Evolutionary conservation across 2,888 invertebrate species (phyloP).

Genomic region (Uropetala carovei): DNA sequence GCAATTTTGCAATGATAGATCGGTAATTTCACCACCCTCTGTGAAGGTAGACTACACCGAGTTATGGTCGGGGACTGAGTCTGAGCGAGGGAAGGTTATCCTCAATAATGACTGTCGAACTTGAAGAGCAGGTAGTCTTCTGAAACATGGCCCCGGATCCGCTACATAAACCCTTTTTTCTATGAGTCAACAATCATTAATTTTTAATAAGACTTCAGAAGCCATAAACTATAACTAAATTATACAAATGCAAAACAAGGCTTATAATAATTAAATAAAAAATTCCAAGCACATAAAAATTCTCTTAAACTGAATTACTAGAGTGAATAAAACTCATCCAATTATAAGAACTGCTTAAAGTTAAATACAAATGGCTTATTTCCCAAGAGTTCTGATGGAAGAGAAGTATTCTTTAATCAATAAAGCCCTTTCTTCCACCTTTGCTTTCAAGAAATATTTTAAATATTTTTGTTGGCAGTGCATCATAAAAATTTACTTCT

Average conservation of each 20-base stretch:
- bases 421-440: constrained; percentile 13
- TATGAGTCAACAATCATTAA: constrained; percentile 8
- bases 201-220: not conserved
- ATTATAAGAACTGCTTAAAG: not conserved
- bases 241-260: not conserved
- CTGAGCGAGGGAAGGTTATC: too few relatives aligned
- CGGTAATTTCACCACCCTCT: too few relatives aligned
- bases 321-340: not conserved
- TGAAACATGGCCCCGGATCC: too few relatives aligned
- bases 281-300: constrained; percentile 22
- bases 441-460: constrained; percentile 22
- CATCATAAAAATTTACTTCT: not conserved
- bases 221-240: constrained; percentile 15
- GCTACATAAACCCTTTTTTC: too few relatives aligned
- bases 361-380: constrained; percentile 58
- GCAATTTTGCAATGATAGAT: too few relatives aligned
- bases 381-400: constrained; percentile 38
- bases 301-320: constrained; percentile 6
- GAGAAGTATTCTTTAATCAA: constrained; percentile 30
- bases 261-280: constrained; percentile 29
- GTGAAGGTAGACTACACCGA: too few relatives aligned
- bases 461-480: constrained; percentile 52
- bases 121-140: too few relatives aligned
- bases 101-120: too few relatives aligned
- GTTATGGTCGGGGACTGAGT: too few relatives aligned